A percentile compares a stretch with the other conserved stretches of the same genome.
Conservation (phyloP, 2,113 vertebrate genomes). For the Cyprinodon brontotheroides region DNA sequence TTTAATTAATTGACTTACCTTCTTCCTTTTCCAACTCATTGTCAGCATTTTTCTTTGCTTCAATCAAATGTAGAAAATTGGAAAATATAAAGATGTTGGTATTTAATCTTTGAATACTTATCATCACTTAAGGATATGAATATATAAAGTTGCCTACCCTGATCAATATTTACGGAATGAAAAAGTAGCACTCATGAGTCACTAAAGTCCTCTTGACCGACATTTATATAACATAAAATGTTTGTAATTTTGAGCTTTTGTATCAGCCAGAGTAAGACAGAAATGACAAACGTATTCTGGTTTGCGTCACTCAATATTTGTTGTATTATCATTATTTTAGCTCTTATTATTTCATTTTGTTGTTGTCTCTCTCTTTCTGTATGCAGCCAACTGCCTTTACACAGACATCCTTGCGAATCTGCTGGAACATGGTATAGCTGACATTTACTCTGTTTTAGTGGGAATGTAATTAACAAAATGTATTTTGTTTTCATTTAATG, state of each 20-base stretch:
- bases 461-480: conserved; percentile 1
- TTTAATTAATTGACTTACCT: no score
- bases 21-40: conserved; percentile 6
- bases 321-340: conserved; percentile 15
- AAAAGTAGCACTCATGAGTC: conserved; percentile 22
- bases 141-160: conserved; percentile 14
- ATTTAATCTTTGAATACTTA: conserved; percentile 31
- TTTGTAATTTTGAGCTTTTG: conserved; percentile 1
- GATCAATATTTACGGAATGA: conserved; percentile 25
- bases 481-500: conserved; percentile 3
- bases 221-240: conserved; percentile 8
- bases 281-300: background rate
- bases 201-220: conserved; percentile 16
- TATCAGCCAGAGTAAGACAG: background rate
- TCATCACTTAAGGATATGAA: conserved; percentile 5
- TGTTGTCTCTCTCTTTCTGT: conserved; percentile 9
- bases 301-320: background rate
- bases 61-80: background rate
- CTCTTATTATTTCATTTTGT: conserved; percentile 13
- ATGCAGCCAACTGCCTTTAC: conserved; percentile 2
- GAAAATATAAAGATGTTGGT: conserved; percentile 23
- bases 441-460: conserved; percentile 6
- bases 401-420: conserved; percentile 12
- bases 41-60: conserved; percentile 12
- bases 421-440: background rate